Evolutionary conservation across 2,888 invertebrate species (phyloP).

Genomic region (Strigamia transsilvanica): DNA sequence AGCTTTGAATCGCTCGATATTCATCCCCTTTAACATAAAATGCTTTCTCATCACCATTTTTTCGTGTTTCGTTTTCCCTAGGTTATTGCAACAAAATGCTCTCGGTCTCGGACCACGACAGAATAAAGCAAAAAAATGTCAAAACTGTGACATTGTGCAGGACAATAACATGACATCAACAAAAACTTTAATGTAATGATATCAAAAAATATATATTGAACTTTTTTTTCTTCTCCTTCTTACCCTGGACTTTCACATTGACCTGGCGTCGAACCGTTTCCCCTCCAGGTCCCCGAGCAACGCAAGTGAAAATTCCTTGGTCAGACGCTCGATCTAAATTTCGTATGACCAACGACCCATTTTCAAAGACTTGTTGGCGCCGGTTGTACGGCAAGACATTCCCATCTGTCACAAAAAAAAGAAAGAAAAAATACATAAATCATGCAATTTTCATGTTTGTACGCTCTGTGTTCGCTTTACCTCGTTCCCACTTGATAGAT

Average conservation of each 20-base stretch:
- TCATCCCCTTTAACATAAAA: constrained; percentile 4
- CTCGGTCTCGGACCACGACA: not conserved
- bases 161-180: too few species aligned
- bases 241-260: constrained; percentile 63
- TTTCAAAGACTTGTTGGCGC: constrained; percentile 62
- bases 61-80: not conserved
- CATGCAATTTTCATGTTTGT: not conserved
- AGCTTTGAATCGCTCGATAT: not conserved
- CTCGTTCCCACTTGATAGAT: constrained; percentile 81
- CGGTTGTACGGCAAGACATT: constrained; percentile 63
- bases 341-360: constrained; percentile 63
- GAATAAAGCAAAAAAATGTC: not conserved
- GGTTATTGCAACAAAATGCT: constrained; percentile 1
- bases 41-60: constrained; percentile 3
- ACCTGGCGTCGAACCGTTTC: constrained; percentile 61
- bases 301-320: constrained; percentile 64
- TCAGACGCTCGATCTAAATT: constrained; percentile 63
- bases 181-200: not conserved
- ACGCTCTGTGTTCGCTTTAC: constrained; percentile 60
- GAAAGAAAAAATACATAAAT: not conserved
- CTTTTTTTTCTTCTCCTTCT: constrained; percentile 49
- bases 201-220: not conserved
- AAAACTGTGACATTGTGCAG: not conserved
- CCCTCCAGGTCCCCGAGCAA: constrained; percentile 61
- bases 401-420: constrained; percentile 59